Evolutionary conservation across 2,113 vertebrate genomes (phyloP).

Genomic region (Orthochromis malagaraziensis): DNA sequence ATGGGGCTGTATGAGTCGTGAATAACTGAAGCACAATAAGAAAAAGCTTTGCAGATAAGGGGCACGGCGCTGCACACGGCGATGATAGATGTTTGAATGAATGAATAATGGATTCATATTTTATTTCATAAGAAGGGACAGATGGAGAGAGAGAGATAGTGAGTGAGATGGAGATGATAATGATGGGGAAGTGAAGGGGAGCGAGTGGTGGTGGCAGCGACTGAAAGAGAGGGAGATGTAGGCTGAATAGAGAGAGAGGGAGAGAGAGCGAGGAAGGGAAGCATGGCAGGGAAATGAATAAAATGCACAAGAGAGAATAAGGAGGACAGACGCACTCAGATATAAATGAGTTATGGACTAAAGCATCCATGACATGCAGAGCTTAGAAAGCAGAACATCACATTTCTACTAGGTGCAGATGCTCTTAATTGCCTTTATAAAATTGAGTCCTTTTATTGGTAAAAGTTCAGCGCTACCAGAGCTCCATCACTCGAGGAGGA

Average conservation of each 20-base stretch:
- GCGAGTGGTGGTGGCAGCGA: background rate
- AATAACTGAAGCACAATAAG: slow-evolving; percentile 43
- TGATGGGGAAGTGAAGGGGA: slow-evolving; percentile 13
- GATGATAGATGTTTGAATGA: slow-evolving; percentile 55
- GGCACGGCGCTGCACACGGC: slow-evolving; percentile 1
- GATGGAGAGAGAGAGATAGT: slow-evolving; percentile 51
- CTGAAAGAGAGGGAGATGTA: background rate
- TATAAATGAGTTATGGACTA: slow-evolving; percentile 55
- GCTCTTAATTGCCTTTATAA: slow-evolving; percentile 19
- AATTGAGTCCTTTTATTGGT: background rate
- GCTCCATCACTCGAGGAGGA: background rate
- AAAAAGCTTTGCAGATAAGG: slow-evolving; percentile 43
- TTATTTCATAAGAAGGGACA: slow-evolving; percentile 59
- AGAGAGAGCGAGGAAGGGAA: background rate
- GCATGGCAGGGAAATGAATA: background rate
- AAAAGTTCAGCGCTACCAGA: background rate
- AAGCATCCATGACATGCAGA: slow-evolving; percentile 31
- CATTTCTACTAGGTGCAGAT: background rate
- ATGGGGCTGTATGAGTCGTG: slow-evolving; percentile 28
- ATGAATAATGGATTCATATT: slow-evolving; percentile 61
- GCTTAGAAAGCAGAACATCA: background rate
- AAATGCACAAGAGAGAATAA: slow-evolving; percentile 12
- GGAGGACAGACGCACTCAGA: slow-evolving; percentile 11
- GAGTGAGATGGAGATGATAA: slow-evolving; percentile 55
- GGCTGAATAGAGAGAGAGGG: background rate